Evolutionary conservation across 2,797 vertebrate genomes (phyloP).

Genomic region (Pygocentrus nattereri): DNA sequence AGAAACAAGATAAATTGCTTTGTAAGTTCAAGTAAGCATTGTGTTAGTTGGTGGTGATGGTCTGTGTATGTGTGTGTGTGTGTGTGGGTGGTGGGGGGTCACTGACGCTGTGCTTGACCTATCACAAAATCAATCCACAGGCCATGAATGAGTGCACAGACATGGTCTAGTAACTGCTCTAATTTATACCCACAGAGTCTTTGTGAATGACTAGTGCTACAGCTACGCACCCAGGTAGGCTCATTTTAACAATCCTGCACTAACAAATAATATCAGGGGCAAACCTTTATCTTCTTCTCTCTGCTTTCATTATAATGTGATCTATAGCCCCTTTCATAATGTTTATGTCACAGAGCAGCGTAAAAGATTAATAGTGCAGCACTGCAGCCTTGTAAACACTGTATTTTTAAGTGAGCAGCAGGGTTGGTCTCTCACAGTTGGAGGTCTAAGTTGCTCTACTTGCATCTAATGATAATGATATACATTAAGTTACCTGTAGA

Average conservation of each 20-base stretch:
- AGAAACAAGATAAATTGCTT: no score
- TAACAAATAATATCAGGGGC: constrained; percentile 1
- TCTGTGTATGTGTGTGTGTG: no score
- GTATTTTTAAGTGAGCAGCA: constrained; percentile 43
- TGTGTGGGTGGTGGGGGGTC: not conserved
- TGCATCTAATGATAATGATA: constrained; percentile 46
- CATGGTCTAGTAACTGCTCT: constrained; percentile 25
- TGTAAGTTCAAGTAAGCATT: no score
- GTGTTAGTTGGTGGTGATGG: no score
- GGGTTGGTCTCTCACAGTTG: constrained; percentile 24
- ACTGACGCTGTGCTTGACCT: not conserved
- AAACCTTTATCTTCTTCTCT: not conserved
- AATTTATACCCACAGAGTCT: constrained; percentile 40
- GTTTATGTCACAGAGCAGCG: constrained; percentile 63
- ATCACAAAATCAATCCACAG: not conserved
- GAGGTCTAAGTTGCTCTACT: constrained; percentile 26
- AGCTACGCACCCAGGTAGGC: constrained; percentile 12
- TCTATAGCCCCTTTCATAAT: constrained; percentile 53
- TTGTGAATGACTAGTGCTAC: constrained; percentile 3
- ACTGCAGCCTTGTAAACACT: constrained; percentile 58
- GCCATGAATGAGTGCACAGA: not conserved
- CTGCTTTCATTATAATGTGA: constrained; percentile 59
- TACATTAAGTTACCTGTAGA: constrained; percentile 44
- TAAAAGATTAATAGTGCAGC: constrained; percentile 82
- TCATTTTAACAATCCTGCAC: not conserved